phyloP scores from a whole-genome alignment of 2,113 vertebrate genomes.

The Cyanoliseus patagonus region DNA sequence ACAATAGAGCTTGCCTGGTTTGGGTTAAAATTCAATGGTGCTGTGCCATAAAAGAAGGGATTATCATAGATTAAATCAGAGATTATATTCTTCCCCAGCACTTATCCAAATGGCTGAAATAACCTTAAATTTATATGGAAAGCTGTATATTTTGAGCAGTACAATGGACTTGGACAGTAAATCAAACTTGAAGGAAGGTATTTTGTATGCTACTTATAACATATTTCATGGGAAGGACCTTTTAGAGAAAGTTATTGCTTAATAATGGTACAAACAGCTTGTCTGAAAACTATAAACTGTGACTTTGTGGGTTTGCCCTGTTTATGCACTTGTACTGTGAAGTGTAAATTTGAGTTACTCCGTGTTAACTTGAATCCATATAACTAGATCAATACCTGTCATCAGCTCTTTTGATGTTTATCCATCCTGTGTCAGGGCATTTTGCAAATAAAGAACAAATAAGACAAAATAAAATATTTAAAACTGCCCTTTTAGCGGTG shows the following conservation, averaged over 20 bases:
- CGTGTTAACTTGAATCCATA: fast-evolving
- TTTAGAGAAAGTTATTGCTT: neutral
- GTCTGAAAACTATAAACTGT: neutral
- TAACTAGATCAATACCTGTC: neutral
- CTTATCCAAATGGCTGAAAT: neutral
- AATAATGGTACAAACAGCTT: neutral
- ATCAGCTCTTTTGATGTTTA: neutral
- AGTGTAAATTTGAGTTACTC: neutral
- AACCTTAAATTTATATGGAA: neutral
- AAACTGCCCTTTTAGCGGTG: neutral
- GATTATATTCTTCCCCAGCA: neutral
- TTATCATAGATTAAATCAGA: neutral
- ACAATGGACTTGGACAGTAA: neutral
- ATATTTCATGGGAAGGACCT: neutral
- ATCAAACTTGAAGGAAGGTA: neutral
- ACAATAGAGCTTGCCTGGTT: neutral
- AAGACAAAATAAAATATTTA: neutral
- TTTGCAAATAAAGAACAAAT: neutral
- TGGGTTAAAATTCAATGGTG: neutral
- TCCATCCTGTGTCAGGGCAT: neutral
- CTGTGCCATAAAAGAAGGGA: neutral
- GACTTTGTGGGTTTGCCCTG: neutral
- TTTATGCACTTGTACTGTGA: neutral
- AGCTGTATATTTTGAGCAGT: neutral
- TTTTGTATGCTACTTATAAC: neutral